A percentile compares a stretch with the other conserved stretches of the same genome.
These are phyloP conservation scores for Vireo griseus DNA, from an alignment of 2,797 vertebrate genomes.

Conservation along the genomic window DNA sequence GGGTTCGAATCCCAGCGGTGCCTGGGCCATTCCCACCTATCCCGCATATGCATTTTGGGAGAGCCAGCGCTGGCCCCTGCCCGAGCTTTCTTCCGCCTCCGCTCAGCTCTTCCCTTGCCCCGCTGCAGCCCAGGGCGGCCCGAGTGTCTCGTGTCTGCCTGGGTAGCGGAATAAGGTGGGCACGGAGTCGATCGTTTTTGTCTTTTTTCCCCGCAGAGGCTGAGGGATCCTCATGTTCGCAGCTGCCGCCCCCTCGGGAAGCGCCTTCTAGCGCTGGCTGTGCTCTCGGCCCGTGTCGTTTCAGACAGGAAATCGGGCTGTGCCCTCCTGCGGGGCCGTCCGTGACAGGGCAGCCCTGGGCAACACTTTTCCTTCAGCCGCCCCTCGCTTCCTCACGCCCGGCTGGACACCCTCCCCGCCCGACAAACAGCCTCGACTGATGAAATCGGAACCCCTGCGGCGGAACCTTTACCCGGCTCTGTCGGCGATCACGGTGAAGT, in stretches of 20 bases:
- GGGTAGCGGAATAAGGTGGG: rapidly evolving
- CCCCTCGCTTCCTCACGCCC: rapidly evolving
- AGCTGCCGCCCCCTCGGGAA: rapidly evolving
- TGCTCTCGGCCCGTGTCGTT: rapidly evolving
- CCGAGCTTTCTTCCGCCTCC: rapidly evolving
- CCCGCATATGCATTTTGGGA: rapidly evolving
- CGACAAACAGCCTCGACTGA: rapidly evolving
- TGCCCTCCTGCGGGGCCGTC: rapidly evolving
- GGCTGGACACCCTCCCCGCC: rapidly evolving
- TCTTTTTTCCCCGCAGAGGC: rapidly evolving
- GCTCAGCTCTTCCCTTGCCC: too few species aligned
- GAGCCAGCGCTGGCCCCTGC: rapidly evolving
- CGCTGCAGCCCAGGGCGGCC: too few species aligned
- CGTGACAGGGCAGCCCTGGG: rapidly evolving
- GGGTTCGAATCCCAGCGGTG: conserved; percentile 52
- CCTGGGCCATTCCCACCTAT: rapidly evolving
- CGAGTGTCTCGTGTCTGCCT: rapidly evolving
- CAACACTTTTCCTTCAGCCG: rapidly evolving
- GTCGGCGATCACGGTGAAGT: rapidly evolving
- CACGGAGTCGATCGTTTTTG: rapidly evolving
- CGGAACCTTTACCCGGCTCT: rapidly evolving
- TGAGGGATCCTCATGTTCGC: rapidly evolving
- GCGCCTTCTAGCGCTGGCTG: rapidly evolving
- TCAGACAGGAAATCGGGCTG: rapidly evolving
- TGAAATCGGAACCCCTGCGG: rapidly evolving